phyloP scores from a whole-genome alignment of 2,113 vertebrate species.

The Podarcis muralis region DNA sequence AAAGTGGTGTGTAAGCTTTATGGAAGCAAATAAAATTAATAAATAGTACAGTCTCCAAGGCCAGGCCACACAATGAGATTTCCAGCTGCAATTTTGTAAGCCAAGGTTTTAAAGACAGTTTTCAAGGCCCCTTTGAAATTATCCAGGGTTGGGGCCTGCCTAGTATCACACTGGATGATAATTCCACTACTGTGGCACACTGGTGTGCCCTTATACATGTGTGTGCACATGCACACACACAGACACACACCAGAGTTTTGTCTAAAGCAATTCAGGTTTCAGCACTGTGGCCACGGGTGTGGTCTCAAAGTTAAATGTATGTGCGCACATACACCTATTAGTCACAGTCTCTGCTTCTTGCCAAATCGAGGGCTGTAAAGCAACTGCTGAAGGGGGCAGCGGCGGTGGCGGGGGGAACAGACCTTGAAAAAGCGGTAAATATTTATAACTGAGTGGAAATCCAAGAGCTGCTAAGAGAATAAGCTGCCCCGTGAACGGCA shows the following conservation, averaged over 20 bases:
- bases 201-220: no score
- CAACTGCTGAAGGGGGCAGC: neutral
- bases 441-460: conserved; percentile 54
- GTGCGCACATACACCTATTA: neutral
- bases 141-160: no score
- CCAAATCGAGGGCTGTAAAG: conserved; percentile 43
- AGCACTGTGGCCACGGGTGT: conserved; percentile 46
- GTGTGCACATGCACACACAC: neutral
- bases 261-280: neutral
- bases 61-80: no score
- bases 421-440: conserved; percentile 60
- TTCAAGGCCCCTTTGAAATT: no score
- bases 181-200: no score
- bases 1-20: no score
- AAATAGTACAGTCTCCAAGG: no score
- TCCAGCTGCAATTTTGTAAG: no score
- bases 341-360: neutral
- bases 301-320: conserved; percentile 47
- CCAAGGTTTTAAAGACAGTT: no score
- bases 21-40: no score
- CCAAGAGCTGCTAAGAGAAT: conserved; percentile 61
- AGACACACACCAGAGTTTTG: no score
- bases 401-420: neutral
- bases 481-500: neutral
- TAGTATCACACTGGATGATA: no score